Conservation (phyloP, 2,888 invertebrate genomes). For the Rhagonycha lutea region DNA sequence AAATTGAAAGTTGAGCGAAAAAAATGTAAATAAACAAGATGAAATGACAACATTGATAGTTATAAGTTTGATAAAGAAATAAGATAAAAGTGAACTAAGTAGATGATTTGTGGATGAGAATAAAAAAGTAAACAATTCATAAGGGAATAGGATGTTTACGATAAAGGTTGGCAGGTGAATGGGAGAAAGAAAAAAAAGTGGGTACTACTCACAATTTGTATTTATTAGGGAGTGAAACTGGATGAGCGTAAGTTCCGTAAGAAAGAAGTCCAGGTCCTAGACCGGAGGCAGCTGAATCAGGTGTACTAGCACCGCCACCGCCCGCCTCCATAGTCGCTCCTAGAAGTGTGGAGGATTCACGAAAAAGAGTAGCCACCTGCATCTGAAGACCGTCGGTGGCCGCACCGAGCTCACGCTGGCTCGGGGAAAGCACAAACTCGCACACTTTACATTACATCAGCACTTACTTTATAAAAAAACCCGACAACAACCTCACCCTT, state of each 20-base stretch:
- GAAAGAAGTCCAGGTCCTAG: conserved; percentile 43
- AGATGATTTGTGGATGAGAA: background rate
- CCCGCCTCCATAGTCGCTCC: conserved; percentile 67
- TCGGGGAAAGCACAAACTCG: conserved; percentile 34
- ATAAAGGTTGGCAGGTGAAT: background rate
- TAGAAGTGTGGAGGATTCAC: conserved; percentile 68
- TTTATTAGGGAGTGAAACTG: conserved; percentile 53
- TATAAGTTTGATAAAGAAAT: background rate
- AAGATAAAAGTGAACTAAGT: background rate
- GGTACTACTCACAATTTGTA: conserved; percentile 55
- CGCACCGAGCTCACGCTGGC: conserved; percentile 44
- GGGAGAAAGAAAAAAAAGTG: background rate
- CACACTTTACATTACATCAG: conserved; percentile 44
- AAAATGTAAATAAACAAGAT: conserved; percentile 18
- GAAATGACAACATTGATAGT: conserved; percentile 1
- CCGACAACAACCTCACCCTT: conserved; percentile 60
- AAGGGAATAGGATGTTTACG: conserved; percentile 7
- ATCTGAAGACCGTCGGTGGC: conserved; percentile 52
- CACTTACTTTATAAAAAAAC: conserved; percentile 51
- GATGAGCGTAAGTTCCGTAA: conserved; percentile 53
- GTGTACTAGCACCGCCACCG: conserved; percentile 45
- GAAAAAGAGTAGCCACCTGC: conserved; percentile 71
- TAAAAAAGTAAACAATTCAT: conserved; percentile 1
- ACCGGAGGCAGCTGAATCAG: conserved; percentile 43
- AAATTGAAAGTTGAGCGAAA: conserved; percentile 4